A percentile compares a stretch with the other conserved stretches of the same genome.
phyloP scores from a whole-genome alignment of 1,140 invertebrate species.

The Zaprionus africanus region DNA sequence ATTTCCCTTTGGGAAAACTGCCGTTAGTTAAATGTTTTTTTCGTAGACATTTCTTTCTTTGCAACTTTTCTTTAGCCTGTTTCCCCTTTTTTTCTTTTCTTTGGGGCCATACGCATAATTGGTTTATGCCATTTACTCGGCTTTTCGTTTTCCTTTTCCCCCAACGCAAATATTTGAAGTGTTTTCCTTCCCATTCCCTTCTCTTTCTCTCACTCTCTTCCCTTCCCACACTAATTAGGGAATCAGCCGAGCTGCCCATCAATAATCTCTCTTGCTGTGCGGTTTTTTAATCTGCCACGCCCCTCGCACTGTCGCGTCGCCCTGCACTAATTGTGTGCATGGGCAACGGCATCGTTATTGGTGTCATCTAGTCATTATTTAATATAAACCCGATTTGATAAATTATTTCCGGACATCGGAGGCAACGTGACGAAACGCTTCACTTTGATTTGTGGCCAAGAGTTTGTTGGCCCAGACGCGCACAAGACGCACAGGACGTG shows the following conservation, averaged over 20 bases:
- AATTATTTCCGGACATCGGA: slow-evolving; percentile 73
- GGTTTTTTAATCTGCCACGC: slow-evolving; percentile 8
- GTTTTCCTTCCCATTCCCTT: neutral
- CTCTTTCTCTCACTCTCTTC: neutral
- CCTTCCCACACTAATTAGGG: neutral
- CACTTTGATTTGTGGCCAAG: slow-evolving; percentile 68
- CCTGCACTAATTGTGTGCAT: slow-evolving; percentile 56
- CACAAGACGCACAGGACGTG: slow-evolving; percentile 26
- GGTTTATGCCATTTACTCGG: slow-evolving; percentile 9
- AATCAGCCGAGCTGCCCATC: neutral
- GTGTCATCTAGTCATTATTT: slow-evolving; percentile 77
- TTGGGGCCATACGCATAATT: slow-evolving; percentile 2
- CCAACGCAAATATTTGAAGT: neutral
- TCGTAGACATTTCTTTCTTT: neutral
- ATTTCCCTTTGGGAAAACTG: slow-evolving; percentile 8
- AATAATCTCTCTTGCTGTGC: slow-evolving; percentile 3
- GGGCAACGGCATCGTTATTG: slow-evolving; percentile 40
- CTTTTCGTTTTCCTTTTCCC: neutral
- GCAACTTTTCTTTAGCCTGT: neutral
- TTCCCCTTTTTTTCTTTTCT: neutral
- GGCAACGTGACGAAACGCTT: slow-evolving; percentile 70
- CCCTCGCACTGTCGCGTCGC: neutral
- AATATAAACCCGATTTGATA: slow-evolving; percentile 73
- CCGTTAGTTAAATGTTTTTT: slow-evolving; percentile 8
- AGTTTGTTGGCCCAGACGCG: slow-evolving; percentile 8